Conservation (phyloP, 2,888 invertebrate genomes). For the Coleophora deauratella region DNA sequence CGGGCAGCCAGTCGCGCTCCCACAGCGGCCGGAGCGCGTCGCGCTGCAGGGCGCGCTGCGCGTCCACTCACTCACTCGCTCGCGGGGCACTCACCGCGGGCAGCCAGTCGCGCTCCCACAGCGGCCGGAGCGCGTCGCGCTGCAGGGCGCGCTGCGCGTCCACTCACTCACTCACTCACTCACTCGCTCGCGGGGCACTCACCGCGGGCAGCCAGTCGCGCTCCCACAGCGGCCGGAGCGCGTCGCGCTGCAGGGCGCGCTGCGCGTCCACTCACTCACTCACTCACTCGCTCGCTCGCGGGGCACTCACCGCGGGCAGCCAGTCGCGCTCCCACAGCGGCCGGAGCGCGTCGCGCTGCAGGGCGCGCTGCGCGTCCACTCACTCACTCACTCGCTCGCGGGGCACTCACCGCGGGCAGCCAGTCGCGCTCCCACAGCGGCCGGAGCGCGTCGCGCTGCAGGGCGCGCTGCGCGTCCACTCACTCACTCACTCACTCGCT, state of each 20-base stretch:
- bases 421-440: constrained; percentile 94
- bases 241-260: constrained; percentile 89
- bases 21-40: constrained; percentile 87
- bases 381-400: constrained; percentile 97
- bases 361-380: constrained; percentile 88
- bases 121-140: constrained; percentile 83
- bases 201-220: constrained; percentile 86
- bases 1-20: constrained; percentile 90
- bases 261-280: constrained; percentile 92
- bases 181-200: constrained; percentile 94
- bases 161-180: too few relatives aligned
- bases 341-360: constrained; percentile 88
- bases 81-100: constrained; percentile 86
- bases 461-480: constrained; percentile 88
- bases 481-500: too few relatives aligned
- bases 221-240: constrained; percentile 89
- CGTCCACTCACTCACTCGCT: constrained; percentile 95
- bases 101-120: constrained; percentile 95
- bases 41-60: constrained; percentile 88
- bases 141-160: constrained; percentile 92
- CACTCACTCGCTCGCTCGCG: constrained; percentile 96
- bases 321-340: constrained; percentile 94
- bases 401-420: constrained; percentile 84
- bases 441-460: constrained; percentile 88
- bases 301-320: constrained; percentile 84